Evolutionary conservation across 2,888 invertebrate species (phyloP).

Genomic region (Leptinotarsa tumamoca): DNA sequence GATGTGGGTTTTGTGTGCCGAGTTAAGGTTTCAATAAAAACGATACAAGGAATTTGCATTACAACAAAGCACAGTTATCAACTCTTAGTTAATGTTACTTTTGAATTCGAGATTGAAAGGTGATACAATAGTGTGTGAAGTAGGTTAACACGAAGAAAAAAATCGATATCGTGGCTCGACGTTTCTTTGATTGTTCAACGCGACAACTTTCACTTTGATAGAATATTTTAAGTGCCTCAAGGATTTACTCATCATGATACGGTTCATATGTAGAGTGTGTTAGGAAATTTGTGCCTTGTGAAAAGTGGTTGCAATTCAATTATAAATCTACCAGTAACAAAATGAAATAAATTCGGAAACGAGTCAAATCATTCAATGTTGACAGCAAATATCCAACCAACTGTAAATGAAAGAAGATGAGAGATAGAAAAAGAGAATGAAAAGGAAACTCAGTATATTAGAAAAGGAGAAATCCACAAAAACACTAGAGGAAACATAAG

Average conservation of each 20-base stretch:
- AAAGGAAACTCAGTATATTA: no score
- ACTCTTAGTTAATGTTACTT: conserved; percentile 3
- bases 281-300: no score
- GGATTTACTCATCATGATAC: not conserved
- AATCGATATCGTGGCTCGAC: not conserved
- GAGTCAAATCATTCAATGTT: no score
- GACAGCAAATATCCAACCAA: no score
- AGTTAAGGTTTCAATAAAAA: conserved; percentile 6
- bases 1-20: conserved; percentile 22
- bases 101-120: conserved; percentile 11
- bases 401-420: no score
- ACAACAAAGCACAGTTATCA: conserved; percentile 3
- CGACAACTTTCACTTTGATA: conserved; percentile 7
- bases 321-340: no score
- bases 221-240: not conserved
- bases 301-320: no score
- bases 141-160: conserved; percentile 5
- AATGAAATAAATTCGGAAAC: no score
- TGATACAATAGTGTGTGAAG: conserved; percentile 6
- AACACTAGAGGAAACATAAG: no score
- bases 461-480: no score
- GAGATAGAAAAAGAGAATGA: no score
- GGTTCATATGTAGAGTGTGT: not conserved
- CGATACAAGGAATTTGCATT: conserved; percentile 14
- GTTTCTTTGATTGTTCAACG: not conserved